These are phyloP conservation scores for Cephus cinctus DNA, from an alignment of 1,140 invertebrate genomes.

Conservation along the genomic window DNA sequence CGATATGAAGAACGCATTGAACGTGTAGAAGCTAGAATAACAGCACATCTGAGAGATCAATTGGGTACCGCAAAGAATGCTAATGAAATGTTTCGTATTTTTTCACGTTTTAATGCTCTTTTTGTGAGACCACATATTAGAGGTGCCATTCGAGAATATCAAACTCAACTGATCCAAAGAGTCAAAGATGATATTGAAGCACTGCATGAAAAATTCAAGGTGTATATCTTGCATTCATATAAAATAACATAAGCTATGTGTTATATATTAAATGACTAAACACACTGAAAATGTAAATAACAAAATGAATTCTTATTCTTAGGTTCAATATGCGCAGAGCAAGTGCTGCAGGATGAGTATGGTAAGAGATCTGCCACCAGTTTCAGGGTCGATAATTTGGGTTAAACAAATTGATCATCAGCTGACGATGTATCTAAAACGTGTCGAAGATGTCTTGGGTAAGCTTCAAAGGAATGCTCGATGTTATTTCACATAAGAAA, in stretches of 20 bases:
- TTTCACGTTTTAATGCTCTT: slow-evolving; percentile 96
- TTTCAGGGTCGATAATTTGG: slow-evolving; percentile 98
- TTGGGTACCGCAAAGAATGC: slow-evolving; percentile 98
- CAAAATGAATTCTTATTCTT: slow-evolving; percentile 21
- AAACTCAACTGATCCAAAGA: slow-evolving; percentile 97
- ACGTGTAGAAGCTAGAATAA: slow-evolving; percentile 95
- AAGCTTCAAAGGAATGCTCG: slow-evolving; percentile 27
- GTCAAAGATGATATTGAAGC: slow-evolving; percentile 99
- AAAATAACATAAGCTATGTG: slow-evolving; percentile 1
- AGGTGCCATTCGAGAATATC: slow-evolving; percentile 98
- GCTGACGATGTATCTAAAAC: slow-evolving; percentile 92
- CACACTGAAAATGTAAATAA: too few species aligned
- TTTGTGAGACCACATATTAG: slow-evolving; percentile 98
- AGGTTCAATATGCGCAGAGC: slow-evolving; percentile 90
- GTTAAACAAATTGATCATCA: slow-evolving; percentile 98
- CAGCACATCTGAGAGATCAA: slow-evolving; percentile 93
- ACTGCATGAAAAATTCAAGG: slow-evolving; percentile 98
- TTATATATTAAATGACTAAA: too few species aligned
- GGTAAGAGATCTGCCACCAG: slow-evolving; percentile 91
- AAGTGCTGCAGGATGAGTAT: slow-evolving; percentile 89
- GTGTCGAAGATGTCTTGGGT: slow-evolving; percentile 97
- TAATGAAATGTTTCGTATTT: slow-evolving; percentile 99
- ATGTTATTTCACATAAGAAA: too few species aligned
- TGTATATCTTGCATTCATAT: slow-evolving; percentile 39
- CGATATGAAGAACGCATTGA: slow-evolving; percentile 98